Conservation (phyloP, 2,113 vertebrate species). For the Carassius carassius region DNA sequence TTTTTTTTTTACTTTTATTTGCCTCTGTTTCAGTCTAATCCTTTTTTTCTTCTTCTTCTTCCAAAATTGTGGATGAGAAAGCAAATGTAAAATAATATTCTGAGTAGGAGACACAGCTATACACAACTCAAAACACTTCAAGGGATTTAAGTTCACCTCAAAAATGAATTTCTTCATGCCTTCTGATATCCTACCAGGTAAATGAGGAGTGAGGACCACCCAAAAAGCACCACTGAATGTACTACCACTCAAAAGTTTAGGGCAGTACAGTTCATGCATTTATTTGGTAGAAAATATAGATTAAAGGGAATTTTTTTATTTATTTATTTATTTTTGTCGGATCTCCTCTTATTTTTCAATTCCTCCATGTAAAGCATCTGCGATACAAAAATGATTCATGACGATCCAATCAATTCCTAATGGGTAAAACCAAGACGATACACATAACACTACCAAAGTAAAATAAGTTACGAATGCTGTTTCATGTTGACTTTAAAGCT, state of each 20-base stretch:
- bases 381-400: background rate
- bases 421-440: background rate
- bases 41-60: background rate
- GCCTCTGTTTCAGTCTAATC: background rate
- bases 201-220: background rate
- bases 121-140: background rate
- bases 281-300: no score
- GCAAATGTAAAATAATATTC: background rate
- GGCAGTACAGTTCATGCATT: background rate
- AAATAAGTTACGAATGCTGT: background rate
- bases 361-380: background rate
- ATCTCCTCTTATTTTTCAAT: background rate
- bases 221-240: background rate
- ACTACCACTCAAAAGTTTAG: background rate
- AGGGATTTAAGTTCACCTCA: background rate
- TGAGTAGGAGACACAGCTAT: background rate
- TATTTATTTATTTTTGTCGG: background rate
- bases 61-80: background rate
- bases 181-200: background rate
- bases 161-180: background rate
- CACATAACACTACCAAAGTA: background rate
- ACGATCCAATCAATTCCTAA: background rate
- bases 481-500: slow-evolving; percentile 26
- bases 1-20: background rate
- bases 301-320: no score